Percentiles rank a stretch among this genome's conserved stretches.
phyloP scores from a whole-genome alignment of 2,888 invertebrate genomes.

The Nineta flava region DNA sequence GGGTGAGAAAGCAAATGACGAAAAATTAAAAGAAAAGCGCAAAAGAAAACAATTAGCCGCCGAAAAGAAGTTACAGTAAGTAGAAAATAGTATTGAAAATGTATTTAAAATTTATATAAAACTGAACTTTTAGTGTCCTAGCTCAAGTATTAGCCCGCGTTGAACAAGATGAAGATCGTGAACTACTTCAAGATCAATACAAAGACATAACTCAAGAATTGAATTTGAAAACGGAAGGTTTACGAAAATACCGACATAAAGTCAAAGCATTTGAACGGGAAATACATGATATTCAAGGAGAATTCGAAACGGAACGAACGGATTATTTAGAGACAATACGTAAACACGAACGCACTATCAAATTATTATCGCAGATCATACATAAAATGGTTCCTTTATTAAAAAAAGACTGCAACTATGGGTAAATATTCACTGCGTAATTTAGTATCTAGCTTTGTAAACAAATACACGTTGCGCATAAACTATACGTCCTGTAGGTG shows the following conservation, averaged over 20 bases:
- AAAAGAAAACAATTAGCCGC: constrained; percentile 51
- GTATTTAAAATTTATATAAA: not conserved
- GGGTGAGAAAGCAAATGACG: constrained; percentile 58
- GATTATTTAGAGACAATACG: constrained; percentile 71
- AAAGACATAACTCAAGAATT: constrained; percentile 65
- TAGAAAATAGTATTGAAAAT: not conserved
- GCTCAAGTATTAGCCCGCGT: constrained; percentile 39
- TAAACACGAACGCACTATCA: constrained; percentile 50
- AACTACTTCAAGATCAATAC: constrained; percentile 55
- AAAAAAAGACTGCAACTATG: constrained; percentile 52
- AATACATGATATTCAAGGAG: constrained; percentile 59
- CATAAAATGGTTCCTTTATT: constrained; percentile 32
- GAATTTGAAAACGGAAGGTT: constrained; percentile 48
- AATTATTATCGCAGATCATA: constrained; percentile 46
- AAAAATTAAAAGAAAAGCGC: constrained; percentile 50
- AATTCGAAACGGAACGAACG: constrained; percentile 66
- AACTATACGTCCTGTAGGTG: too few species aligned
- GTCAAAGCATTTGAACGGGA: constrained; percentile 52
- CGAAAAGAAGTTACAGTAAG: constrained; percentile 36
- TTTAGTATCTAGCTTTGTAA: not conserved
- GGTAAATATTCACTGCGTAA: constrained; percentile 28
- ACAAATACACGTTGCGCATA: too few species aligned
- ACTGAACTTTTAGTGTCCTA: constrained; percentile 28
- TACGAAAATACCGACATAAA: constrained; percentile 48
- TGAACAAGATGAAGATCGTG: constrained; percentile 51